Base-by-base conservation (phyloP, 1,140 invertebrate genomes). In the Physella acuta region DNA sequence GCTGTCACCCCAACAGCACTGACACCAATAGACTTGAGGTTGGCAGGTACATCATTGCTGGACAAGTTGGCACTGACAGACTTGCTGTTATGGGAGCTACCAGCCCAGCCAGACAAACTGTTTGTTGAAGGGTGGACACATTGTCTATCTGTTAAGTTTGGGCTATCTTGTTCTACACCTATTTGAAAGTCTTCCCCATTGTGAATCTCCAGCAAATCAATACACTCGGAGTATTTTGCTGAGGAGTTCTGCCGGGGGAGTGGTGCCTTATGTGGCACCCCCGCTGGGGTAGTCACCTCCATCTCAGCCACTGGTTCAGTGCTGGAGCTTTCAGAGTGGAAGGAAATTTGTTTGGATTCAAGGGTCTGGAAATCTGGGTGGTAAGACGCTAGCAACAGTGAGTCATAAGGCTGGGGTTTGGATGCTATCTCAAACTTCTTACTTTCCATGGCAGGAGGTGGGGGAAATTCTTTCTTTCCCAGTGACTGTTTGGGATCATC, bases 311-410 rank as follows among this genome's bases (percentile, higher is more conserved):
- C n/a, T n/a, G n/a, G n/a, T n/a, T n/a, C n/a, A n/a, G n/a, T n/a
- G 24, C 53, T 55, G 53, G 8, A 8, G 24, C 28, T 14, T 20
- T 24, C 26, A 11, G 36, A 63, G 4, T 63, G 37, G 49, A 26
- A 63, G 28, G 60, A 44, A 5, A 49, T 49, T 1, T 63, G 36
- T 26, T 24, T 20, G 34, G 60, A 44, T 5, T 63, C 37, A 2
- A 37, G 8, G 24, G 59, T 36, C 36, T 49, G 60, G 36, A 63
- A 63, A n/a, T 63, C 60, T 28, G 36, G 60, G 24, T 63, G 37
- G 33, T 63, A 44, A 4, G 37, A 49, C 3, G 60, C 37, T 33
- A 37, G n/a, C 26, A 49, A 24, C 11, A 44, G 20, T 3, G 31
- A 63, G 11, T 63, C 33, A 8, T 17, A 26, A 1, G n/a, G 4